Base-by-base conservation (phyloP, 1,140 invertebrate genomes). In the Bombus impatiens region DNA sequence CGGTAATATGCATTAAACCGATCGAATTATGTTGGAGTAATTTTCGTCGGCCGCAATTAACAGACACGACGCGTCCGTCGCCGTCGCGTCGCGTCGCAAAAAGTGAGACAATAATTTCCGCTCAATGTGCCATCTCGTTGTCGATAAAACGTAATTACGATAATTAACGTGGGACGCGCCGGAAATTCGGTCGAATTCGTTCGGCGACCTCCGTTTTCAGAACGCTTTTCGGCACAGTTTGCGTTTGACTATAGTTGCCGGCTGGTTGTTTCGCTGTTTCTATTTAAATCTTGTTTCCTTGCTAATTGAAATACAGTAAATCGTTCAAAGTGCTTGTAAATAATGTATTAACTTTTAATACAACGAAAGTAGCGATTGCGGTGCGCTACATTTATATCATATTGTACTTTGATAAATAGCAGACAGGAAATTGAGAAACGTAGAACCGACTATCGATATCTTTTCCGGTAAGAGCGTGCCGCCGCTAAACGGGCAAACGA, bases 61-160 rank as follows among this genome's bases (percentile, higher is more conserved):
- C 79, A 76, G 35, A 40, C 71, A 44, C 65, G 53, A 59, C 71
- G 68, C 18, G 25, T 35, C 47, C n/a, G 32, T 32, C 35, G 62
- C n/a, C 75, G 76, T 32, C 57, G 76, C n/a, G 37, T 18, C 53
- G 78, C 53, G 37, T 18, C 53, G 78, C 68, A 80, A 82, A 86
- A 86, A 86, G 70, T 76, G 79, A 76, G 71, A 82, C 70, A 76
- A 86, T 86, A 86, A 86, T 82, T 82, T 81, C 59, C 62, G 62
- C 35, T 35, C 44, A 71, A 74, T 68, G 70, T 37, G 68, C 32
- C 71, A 81, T 74, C 78, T 67, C 78, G 78, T 75, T 82, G 59
- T 75, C 79, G 84, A 86, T 86, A 86, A 86, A 86, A 86, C 79
- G 84, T 68, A 86, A 86, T 86, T 86, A 76, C 84, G 78, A 76